Percentiles rank a stretch among this genome's conserved stretches.
phyloP scores from a whole-genome alignment of 2,797 vertebrate species.

The Macropus fuliginosus region DNA sequence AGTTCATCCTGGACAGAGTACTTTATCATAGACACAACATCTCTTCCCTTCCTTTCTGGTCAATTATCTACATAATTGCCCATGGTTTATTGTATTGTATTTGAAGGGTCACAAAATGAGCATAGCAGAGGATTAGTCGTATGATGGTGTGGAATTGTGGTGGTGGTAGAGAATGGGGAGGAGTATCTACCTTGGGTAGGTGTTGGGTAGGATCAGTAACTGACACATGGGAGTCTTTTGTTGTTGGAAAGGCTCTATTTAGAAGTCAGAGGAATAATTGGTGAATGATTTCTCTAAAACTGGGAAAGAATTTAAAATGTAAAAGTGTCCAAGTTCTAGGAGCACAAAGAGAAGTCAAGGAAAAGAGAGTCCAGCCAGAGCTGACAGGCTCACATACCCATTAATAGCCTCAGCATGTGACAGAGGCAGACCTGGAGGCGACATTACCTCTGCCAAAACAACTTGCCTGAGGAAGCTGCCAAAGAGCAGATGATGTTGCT shows the following conservation, averaged over 20 bases:
- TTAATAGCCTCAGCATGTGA: constrained; percentile 65
- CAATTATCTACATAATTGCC: constrained; percentile 58
- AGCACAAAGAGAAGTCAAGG: constrained; percentile 34
- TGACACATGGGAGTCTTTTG: neutral
- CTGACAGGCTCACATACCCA: constrained; percentile 27
- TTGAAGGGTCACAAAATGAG: constrained; percentile 36
- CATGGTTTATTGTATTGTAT: neutral
- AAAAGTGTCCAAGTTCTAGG: constrained; percentile 14
- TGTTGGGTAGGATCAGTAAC: neutral
- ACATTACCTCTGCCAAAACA: constrained; percentile 41
- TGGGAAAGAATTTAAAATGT: constrained; percentile 47
- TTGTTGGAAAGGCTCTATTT: constrained; percentile 16
- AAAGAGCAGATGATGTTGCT: constrained; percentile 61
- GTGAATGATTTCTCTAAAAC: constrained; percentile 58
- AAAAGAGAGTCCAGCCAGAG: constrained; percentile 18
- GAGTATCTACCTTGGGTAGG: constrained; percentile 9
- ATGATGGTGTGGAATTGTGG: constrained; percentile 4
- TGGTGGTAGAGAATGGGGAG: neutral
- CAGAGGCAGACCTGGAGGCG: constrained; percentile 59
- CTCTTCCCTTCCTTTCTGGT: neutral
- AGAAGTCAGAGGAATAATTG: constrained; percentile 41
- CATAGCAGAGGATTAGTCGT: neutral
- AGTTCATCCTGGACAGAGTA: constrained; percentile 13
- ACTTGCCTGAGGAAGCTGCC: constrained; percentile 58
- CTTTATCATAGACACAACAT: constrained; percentile 44